phyloP scores from a whole-genome alignment of 2,888 invertebrate genomes.

The Drosophila tanythrix region DNA sequence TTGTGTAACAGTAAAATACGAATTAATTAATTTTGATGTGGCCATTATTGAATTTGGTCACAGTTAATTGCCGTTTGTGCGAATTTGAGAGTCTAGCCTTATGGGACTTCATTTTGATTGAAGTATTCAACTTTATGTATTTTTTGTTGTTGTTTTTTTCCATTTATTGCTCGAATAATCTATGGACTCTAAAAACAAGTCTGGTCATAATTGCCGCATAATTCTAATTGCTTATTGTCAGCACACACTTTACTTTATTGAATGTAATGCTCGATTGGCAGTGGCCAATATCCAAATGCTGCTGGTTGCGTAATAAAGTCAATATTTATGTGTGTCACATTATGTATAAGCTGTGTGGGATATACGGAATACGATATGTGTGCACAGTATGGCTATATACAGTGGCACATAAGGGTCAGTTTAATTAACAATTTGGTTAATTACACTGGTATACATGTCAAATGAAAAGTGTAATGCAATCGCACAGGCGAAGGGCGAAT shows the following conservation, averaged over 20 bases:
- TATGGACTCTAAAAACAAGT: not conserved
- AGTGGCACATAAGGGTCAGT: constrained; percentile 67
- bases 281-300: constrained; percentile 29
- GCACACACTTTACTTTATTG: constrained; percentile 50
- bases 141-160: not conserved
- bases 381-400: constrained; percentile 3
- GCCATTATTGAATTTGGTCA: constrained; percentile 1
- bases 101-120: not conserved
- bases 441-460: constrained; percentile 45
- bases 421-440: constrained; percentile 79
- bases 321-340: constrained; percentile 57
- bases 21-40: not conserved
- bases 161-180: not conserved
- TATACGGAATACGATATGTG: not conserved
- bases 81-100: not conserved
- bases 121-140: not conserved
- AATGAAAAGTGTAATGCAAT: constrained; percentile 40
- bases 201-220: not conserved
- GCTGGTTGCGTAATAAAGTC: constrained; percentile 65
- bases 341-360: constrained; percentile 2
- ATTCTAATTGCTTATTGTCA: not conserved
- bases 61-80: not conserved
- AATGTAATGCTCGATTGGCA: constrained; percentile 37
- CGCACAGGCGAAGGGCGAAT: constrained; percentile 22
- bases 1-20: not conserved